phyloP scores from a whole-genome alignment of 2,113 vertebrate species.

The Girardinichthys multiradiatus region DNA sequence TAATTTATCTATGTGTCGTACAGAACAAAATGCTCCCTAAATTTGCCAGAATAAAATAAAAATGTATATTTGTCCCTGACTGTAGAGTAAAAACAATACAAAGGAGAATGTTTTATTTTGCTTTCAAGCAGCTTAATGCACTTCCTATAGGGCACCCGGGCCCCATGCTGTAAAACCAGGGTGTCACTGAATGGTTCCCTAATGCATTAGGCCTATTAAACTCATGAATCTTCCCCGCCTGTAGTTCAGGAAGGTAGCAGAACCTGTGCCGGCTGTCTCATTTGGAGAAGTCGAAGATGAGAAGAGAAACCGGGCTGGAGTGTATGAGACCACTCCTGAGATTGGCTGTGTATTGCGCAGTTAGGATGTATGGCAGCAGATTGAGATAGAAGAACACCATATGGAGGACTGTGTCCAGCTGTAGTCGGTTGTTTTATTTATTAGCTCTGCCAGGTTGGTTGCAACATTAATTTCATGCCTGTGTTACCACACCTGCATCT shows the following conservation, averaged over 20 bases:
- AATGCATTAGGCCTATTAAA: slow-evolving; percentile 1
- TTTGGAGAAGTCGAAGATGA: slow-evolving; percentile 11
- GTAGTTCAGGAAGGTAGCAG: slow-evolving; percentile 7
- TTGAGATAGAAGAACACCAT: slow-evolving; percentile 43
- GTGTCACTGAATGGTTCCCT: slow-evolving; percentile 4
- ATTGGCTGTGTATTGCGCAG: slow-evolving; percentile 32
- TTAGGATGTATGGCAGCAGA: slow-evolving; percentile 37
- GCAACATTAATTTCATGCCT: slow-evolving; percentile 72
- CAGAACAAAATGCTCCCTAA: background rate
- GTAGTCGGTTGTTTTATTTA: slow-evolving; percentile 71
- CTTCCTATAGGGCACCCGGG: background rate
- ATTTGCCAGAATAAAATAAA: background rate
- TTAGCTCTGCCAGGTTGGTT: slow-evolving; percentile 64
- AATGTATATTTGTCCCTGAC: background rate
- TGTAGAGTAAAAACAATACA: background rate
- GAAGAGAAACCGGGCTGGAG: slow-evolving; percentile 14
- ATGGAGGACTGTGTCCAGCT: slow-evolving; percentile 47
- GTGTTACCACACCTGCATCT: slow-evolving; percentile 64
- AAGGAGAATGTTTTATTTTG: background rate
- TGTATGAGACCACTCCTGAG: slow-evolving; percentile 27
- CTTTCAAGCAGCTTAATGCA: background rate
- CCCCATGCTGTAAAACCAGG: slow-evolving; percentile 1
- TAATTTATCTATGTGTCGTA: background rate
- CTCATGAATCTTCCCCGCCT: slow-evolving; percentile 25
- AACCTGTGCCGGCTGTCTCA: slow-evolving; percentile 9